phyloP scores from a whole-genome alignment of 1,140 invertebrate genomes.

The Pachypeltis micranthus region DNA sequence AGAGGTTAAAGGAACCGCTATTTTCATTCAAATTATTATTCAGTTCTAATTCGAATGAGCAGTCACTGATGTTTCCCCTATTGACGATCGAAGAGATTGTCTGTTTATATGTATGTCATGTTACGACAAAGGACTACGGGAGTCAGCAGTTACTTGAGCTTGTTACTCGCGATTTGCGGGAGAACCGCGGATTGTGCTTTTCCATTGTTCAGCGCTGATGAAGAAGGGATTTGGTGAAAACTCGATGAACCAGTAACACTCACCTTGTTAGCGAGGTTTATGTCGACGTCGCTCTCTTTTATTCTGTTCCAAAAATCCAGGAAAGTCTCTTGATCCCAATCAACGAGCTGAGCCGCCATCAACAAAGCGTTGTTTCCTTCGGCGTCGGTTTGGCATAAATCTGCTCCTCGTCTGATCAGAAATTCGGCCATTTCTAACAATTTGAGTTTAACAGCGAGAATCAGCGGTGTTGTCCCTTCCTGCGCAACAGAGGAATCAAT shows the following conservation, averaged over 20 bases:
- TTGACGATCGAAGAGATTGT: too few relatives aligned
- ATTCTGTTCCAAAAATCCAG: conserved; percentile 32
- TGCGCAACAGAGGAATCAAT: conserved; percentile 16
- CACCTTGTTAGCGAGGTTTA: conserved; percentile 10
- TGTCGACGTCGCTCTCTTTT: conserved; percentile 21
- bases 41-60: too few relatives aligned
- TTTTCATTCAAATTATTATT: too few relatives aligned
- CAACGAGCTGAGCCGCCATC: conserved; percentile 30
- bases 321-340: conserved; percentile 33
- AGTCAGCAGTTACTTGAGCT: too few relatives aligned
- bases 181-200: too few relatives aligned
- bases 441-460: conserved; percentile 34
- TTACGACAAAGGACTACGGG: too few relatives aligned
- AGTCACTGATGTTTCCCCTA: too few relatives aligned
- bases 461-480: conserved; percentile 32
- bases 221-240: background rate
- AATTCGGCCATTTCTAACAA: conserved; percentile 32
- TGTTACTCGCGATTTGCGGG: too few relatives aligned
- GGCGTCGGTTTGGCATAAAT: conserved; percentile 28
- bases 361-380: conserved; percentile 32
- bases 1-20: too few relatives aligned
- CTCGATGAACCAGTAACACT: background rate
- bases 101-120: too few relatives aligned
- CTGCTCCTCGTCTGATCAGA: conserved; percentile 31
- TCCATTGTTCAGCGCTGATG: too few relatives aligned